phyloP scores from a whole-genome alignment of 2,888 invertebrate genomes.

The Oscheius sp. region DNA sequence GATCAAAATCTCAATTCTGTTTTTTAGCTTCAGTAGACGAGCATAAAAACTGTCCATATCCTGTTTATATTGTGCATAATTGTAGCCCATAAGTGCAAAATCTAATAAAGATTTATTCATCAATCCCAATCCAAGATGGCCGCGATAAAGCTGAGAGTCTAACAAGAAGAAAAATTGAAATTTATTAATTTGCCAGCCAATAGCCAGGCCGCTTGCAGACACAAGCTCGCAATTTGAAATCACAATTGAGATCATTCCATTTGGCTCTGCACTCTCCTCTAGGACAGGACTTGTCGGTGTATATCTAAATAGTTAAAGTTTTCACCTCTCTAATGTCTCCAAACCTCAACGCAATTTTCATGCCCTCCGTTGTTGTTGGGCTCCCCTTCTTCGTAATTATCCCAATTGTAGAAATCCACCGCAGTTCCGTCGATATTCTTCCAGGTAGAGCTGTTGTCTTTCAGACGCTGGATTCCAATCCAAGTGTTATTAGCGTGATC shows the following conservation, averaged over 20 bases:
- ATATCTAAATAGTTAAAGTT: no score
- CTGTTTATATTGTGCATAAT: not conserved
- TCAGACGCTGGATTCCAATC: not conserved
- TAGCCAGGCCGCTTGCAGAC: not conserved
- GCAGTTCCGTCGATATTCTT: not conserved
- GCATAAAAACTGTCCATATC: constrained; percentile 1
- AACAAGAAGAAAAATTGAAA: no score
- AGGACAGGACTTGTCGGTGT: not conserved
- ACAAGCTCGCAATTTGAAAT: not conserved
- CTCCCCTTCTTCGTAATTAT: not conserved
- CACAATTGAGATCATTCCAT: not conserved
- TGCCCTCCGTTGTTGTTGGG: not conserved
- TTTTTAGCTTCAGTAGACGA: not conserved
- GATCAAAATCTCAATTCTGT: not conserved
- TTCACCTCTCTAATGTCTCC: no score
- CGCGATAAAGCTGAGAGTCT: no score
- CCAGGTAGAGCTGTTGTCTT: not conserved
- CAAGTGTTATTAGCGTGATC: not conserved
- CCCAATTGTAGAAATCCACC: not conserved
- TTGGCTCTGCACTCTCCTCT: not conserved
- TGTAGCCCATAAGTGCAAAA: not conserved
- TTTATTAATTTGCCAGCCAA: no score
- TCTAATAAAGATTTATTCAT: not conserved
- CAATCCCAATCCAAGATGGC: no score
- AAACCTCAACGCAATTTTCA: not conserved